A percentile compares a stretch with the other conserved stretches of the same genome.
These are phyloP conservation scores for Phocoena phocoena DNA, from an alignment of 2,113 vertebrate genomes.

Conservation along the genomic window DNA sequence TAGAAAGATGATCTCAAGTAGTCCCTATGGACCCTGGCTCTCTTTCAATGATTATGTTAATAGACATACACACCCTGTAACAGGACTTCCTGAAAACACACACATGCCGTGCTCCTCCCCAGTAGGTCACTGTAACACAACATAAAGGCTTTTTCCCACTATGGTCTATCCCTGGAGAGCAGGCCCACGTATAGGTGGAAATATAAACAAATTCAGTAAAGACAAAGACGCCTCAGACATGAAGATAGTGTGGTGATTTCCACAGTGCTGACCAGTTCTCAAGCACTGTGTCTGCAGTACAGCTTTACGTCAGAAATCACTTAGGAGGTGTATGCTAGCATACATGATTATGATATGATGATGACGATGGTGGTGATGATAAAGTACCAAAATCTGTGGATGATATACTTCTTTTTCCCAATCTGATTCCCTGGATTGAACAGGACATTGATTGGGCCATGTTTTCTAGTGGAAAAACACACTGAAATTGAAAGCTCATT, in stretches of 20 bases:
- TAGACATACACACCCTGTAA: slow-evolving; percentile 34
- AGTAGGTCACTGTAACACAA: not conserved
- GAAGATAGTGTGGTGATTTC: not conserved
- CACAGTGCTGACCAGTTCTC: not conserved
- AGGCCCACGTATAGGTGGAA: not conserved
- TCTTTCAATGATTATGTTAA: slow-evolving; percentile 51
- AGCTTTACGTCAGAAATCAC: not conserved
- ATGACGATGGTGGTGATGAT: not conserved
- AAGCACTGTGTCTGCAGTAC: not conserved
- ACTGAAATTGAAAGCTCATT: not conserved
- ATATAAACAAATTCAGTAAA: not conserved
- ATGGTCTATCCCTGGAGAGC: not conserved
- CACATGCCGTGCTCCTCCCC: not conserved
- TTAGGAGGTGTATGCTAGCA: not conserved
- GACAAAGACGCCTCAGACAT: not conserved
- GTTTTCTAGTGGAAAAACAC: not conserved
- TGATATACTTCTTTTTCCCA: not conserved
- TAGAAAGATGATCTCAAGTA: slow-evolving; percentile 50
- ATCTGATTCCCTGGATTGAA: not conserved
- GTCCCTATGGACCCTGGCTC: not conserved
- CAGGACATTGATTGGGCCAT: not conserved
- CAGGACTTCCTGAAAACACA: slow-evolving; percentile 37
- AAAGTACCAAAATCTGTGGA: not conserved
- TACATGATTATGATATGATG: not conserved
- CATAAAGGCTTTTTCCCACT: not conserved